Evolutionary conservation across 2,888 invertebrate species (phyloP).

Genomic region (Ecdyonurus torrentis): DNA sequence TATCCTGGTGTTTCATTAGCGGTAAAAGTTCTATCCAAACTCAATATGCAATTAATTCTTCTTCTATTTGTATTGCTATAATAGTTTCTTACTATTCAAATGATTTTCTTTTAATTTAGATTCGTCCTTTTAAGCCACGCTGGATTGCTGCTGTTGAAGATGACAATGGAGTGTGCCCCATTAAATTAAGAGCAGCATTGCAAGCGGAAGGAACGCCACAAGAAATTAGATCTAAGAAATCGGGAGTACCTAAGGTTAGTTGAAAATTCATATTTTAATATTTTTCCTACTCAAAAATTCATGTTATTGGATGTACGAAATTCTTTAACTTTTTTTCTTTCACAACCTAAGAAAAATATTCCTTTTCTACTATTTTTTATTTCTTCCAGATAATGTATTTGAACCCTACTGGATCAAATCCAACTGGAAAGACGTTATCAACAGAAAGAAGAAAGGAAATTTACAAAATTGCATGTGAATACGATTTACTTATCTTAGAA

Average conservation of each 20-base stretch:
- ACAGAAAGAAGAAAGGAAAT: conserved; percentile 46
- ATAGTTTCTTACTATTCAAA: too few relatives aligned
- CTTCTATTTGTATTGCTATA: too few relatives aligned
- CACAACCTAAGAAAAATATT: too few relatives aligned
- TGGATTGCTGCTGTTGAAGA: neutral
- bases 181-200: neutral
- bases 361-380: too few relatives aligned
- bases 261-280: too few relatives aligned
- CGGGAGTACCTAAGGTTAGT: neutral
- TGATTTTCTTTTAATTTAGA: too few relatives aligned
- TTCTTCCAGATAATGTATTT: conserved; percentile 38
- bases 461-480: conserved; percentile 55
- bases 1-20: conserved; percentile 61
- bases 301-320: too few relatives aligned
- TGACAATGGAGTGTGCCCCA: neutral
- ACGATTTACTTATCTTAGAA: conserved; percentile 60
- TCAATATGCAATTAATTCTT: too few relatives aligned
- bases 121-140: neutral
- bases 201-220: neutral
- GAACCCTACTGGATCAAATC: conserved; percentile 62
- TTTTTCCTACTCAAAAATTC: too few relatives aligned
- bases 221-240: neutral
- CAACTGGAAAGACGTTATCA: conserved; percentile 51
- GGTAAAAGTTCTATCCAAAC: too few relatives aligned
- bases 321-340: too few relatives aligned